Base-by-base conservation (phyloP, 2,797 vertebrate genomes). In the Argyrosomus regius region DNA sequence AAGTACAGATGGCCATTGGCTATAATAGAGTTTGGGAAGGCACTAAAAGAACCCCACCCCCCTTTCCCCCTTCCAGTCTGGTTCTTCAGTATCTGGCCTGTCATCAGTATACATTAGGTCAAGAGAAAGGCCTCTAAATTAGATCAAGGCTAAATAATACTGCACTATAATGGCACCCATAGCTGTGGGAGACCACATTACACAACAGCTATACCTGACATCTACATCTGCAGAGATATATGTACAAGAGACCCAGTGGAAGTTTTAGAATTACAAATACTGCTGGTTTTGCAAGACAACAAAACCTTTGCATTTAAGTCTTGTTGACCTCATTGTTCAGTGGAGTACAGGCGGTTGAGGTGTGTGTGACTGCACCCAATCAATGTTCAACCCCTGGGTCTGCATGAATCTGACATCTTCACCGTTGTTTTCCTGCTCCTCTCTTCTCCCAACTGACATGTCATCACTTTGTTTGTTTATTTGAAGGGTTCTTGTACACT, bases 71-170 rank as follows among this genome's bases (percentile, higher is more conserved):
- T 39, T 39, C 41, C 41, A 4, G 74, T 69, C 79, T 70, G 39
- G 35, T 63, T 72, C 78, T 69, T 84, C 74, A 84, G 77, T 86
- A 76, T 91, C 85, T 83, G 64, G 72, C 76, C 79, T 89, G 83
- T 93, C 91, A 92, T 93, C 89, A 92, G 91, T 93, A 85, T 86
- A 77, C 84, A 93, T 94, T 95, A 93, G 82, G 90, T 88, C 85
- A 90, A 88, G 87, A 77, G 63, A 82, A 88, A 83, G 80, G 72
- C 80, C 57, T 88, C 70, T 49, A 84, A 88, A 92, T 91, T 92
- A 74, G 81, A 93, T 93, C 72, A 89, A 53, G 63, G 84, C 91
- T 88, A 89, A 91, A 93, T 91, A 92, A 92, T 81, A 81, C 81
- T 86, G 77, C 79, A 26, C 86, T 77, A 80, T 89, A 91, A 90